Conservation (phyloP, 2,888 invertebrate genomes). For the Agrilus biguttatus region DNA sequence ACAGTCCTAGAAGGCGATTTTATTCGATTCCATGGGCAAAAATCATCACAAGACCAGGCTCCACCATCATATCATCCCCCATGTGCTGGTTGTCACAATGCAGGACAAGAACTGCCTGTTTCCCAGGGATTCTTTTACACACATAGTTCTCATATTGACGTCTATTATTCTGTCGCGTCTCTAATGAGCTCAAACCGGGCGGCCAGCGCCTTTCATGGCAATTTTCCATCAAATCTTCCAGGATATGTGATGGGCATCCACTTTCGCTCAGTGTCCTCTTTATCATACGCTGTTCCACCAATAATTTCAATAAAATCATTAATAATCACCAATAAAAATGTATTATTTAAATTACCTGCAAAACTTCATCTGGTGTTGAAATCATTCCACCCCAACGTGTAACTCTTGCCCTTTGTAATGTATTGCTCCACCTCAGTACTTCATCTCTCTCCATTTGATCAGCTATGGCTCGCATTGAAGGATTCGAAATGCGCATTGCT, state of each 20-base stretch:
- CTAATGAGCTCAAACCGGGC: conserved; percentile 77
- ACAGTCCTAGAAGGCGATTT: conserved; percentile 2
- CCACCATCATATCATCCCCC: conserved; percentile 90
- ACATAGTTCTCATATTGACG: conserved; percentile 88
- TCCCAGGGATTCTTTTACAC: conserved; percentile 87
- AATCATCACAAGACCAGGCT: conserved; percentile 95
- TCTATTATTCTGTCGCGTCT: conserved; percentile 87
- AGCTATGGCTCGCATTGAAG: conserved; percentile 80
- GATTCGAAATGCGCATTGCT: conserved; percentile 83
- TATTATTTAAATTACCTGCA: conserved; percentile 48
- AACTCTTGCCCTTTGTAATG: conserved; percentile 71
- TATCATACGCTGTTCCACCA: conserved; percentile 65
- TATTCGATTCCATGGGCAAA: conserved; percentile 94
- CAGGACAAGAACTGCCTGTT: conserved; percentile 88
- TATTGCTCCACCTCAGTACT: conserved; percentile 77
- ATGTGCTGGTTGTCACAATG: conserved; percentile 92
- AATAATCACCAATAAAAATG: conserved; percentile 1
- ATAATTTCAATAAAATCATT: background rate
- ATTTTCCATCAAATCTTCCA: conserved; percentile 93
- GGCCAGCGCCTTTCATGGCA: conserved; percentile 96
- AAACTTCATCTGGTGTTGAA: conserved; percentile 87
- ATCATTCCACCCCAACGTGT: conserved; percentile 98
- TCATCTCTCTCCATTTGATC: conserved; percentile 93
- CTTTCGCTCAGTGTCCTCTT: conserved; percentile 85
- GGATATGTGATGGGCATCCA: conserved; percentile 84